Base-by-base conservation (phyloP, 2,888 invertebrate species). In the Megaustenia siamemsis region DNA sequence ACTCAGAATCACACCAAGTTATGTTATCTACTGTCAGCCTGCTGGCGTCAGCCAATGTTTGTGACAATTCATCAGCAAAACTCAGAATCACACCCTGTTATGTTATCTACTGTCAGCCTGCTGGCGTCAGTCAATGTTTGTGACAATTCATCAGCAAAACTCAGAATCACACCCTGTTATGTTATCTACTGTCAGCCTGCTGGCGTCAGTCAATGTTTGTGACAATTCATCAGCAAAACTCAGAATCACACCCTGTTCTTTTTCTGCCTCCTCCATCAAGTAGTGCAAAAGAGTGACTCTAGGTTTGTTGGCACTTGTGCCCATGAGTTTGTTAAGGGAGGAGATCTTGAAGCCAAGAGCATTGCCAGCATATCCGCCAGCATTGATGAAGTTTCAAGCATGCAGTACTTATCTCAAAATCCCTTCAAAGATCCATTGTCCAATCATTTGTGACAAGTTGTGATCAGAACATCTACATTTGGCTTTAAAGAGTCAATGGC, bases 381-480 rank as follows among this genome's bases (percentile, higher is more conserved):
- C 97, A 94, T 99, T 99, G 82, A 99, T 95, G 94, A 98, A 99
- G 95, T 99, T 99, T n/a, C 99, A 98, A 28, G 98, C 97, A 35
- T 98, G 97, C 28, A 99, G 95, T 21, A 98, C 97, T 96, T 98
- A 97, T 94, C 98, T 97, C 49, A 99, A 53, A 99, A 97, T 94
- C 98, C 98, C 95, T 97, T 96, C 0, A 97, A 95, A 53, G 96
- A 95, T 91, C 95, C 95, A 91, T 96, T 96, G 45, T 95, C 95
- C 85, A 92, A 90, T 85, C 93, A 94, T 95, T 96, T 95, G 93
- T 97, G 96, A 83, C 97, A 98, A 85, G 98, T 98, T 77, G 96
- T 96, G 86, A 98, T 96, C 95, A 99, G 97, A 35, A 97, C 96
- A 92, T 97, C 97, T 90, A 98, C 97, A 90, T 97, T 97, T 49